A percentile compares a stretch with the other conserved stretches of the same genome.
Conservation (phyloP, 2,797 vertebrate species). For the Gouania willdenowi region DNA sequence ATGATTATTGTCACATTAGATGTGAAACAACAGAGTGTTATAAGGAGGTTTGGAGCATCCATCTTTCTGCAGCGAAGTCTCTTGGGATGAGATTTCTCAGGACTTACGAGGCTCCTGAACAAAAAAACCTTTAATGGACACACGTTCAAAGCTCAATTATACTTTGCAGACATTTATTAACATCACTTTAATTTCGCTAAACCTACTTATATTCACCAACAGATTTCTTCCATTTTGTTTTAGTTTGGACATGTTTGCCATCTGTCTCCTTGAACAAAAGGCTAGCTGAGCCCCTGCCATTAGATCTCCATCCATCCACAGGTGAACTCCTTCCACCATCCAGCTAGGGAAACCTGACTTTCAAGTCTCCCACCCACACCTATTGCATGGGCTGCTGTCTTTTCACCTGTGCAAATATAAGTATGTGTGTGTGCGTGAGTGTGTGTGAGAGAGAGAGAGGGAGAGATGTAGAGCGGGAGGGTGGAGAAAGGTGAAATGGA, state of each 20-base stretch:
- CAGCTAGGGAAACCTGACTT: conserved; percentile 75
- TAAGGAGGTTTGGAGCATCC: too few species aligned
- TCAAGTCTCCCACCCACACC: conserved; percentile 70
- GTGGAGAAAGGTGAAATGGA: conserved; percentile 53
- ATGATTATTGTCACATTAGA: too few species aligned
- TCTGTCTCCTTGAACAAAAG: conserved; percentile 63
- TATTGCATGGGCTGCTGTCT: conserved; percentile 54
- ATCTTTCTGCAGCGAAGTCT: neutral
- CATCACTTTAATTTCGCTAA: too few species aligned
- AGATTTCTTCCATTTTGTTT: conserved; percentile 23
- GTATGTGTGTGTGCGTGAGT: conserved; percentile 25
- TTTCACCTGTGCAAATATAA: conserved; percentile 75
- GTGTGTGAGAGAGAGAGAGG: conserved; percentile 7
- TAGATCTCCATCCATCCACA: conserved; percentile 48
- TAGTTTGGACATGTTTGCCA: conserved; percentile 43
- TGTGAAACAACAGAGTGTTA: too few species aligned
- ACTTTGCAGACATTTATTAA: too few species aligned
- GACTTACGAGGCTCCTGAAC: too few species aligned
- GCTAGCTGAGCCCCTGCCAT: conserved; percentile 37
- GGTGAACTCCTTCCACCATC: conserved; percentile 53
- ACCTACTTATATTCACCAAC: too few species aligned
- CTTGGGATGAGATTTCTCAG: neutral
- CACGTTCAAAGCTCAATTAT: too few species aligned
- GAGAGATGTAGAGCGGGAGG: conserved; percentile 13
- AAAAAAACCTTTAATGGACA: too few species aligned